A percentile compares a stretch with the other conserved stretches of the same genome.
These are phyloP conservation scores for Toxonevra muliebris DNA, from an alignment of 2,888 invertebrate species.

Conservation along the genomic window DNA sequence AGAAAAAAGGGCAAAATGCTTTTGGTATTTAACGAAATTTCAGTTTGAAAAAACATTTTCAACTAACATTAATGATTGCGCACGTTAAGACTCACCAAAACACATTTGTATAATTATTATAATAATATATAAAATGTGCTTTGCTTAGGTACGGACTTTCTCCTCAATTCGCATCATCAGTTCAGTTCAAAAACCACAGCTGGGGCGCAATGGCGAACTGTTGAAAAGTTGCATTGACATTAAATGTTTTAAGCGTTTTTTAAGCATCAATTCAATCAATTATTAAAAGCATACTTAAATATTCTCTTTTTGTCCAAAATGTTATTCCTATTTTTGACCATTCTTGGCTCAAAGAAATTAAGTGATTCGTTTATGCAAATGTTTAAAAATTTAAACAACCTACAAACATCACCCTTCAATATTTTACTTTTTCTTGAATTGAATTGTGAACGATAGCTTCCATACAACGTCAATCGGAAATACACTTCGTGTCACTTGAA, in stretches of 20 bases:
- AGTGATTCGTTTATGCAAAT: constrained; percentile 25
- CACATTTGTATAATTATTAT: neutral
- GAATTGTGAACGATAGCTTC: too few species aligned
- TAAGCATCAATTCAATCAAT: constrained; percentile 8
- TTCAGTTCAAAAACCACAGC: neutral
- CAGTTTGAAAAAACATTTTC: constrained; percentile 33
- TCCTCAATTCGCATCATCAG: constrained; percentile 14
- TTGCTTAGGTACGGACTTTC: neutral
- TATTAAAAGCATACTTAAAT: constrained; percentile 22
- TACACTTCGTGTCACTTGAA: too few species aligned
- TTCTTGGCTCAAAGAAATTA: constrained; percentile 18
- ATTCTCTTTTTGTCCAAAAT: constrained; percentile 10
- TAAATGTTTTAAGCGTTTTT: constrained; percentile 26
- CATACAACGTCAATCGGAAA: too few species aligned
- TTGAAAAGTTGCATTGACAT: constrained; percentile 1
- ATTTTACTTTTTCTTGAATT: too few species aligned
- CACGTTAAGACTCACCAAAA: constrained; percentile 44
- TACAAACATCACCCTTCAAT: too few species aligned
- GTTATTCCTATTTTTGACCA: neutral
- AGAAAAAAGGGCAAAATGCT: too few species aligned
- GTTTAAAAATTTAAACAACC: neutral
- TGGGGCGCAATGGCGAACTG: neutral
- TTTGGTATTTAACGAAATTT: neutral
- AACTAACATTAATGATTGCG: constrained; percentile 55
- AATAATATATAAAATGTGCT: too few species aligned